Evolutionary conservation across 2,888 invertebrate species (phyloP).

Genomic region (Melanophora roralis): DNA sequence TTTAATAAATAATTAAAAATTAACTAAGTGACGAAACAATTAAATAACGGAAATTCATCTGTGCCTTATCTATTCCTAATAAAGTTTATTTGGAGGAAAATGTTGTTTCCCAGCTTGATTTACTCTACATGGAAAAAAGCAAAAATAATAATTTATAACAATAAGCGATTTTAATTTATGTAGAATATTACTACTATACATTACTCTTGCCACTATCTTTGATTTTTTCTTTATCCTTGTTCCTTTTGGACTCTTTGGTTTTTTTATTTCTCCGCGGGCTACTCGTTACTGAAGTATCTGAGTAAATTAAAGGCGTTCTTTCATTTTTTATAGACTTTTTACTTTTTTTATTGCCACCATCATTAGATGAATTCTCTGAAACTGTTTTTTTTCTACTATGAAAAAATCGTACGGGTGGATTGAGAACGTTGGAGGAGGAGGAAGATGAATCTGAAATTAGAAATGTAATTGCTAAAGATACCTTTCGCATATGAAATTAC

Average conservation of each 20-base stretch:
- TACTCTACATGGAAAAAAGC: conserved; percentile 47
- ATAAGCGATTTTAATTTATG: background rate
- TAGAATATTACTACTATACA: conserved; percentile 56
- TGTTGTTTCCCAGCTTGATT: conserved; percentile 65
- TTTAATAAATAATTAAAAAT: background rate
- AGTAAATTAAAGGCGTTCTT: background rate
- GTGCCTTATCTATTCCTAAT: background rate
- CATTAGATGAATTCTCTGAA: conserved; percentile 52
- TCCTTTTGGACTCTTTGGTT: conserved; percentile 52
- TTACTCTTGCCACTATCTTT: conserved; percentile 62
- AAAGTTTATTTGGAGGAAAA: conserved; percentile 52
- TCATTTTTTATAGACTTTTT: conserved; percentile 34
- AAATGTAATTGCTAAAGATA: too few species aligned
- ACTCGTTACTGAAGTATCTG: conserved; percentile 33
- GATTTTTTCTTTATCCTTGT: conserved; percentile 24
- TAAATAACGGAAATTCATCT: conserved; percentile 9
- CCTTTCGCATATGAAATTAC: background rate
- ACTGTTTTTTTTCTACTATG: conserved; percentile 53
- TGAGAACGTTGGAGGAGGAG: conserved; percentile 65
- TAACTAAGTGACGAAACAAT: background rate
- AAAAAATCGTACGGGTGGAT: conserved; percentile 64
- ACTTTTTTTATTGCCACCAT: conserved; percentile 39
- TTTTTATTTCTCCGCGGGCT: conserved; percentile 49
- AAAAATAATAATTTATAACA: background rate
- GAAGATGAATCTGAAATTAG: conserved; percentile 62